Conservation (phyloP, 2,888 invertebrate genomes). For the Macrosoma leucophasiata region DNA sequence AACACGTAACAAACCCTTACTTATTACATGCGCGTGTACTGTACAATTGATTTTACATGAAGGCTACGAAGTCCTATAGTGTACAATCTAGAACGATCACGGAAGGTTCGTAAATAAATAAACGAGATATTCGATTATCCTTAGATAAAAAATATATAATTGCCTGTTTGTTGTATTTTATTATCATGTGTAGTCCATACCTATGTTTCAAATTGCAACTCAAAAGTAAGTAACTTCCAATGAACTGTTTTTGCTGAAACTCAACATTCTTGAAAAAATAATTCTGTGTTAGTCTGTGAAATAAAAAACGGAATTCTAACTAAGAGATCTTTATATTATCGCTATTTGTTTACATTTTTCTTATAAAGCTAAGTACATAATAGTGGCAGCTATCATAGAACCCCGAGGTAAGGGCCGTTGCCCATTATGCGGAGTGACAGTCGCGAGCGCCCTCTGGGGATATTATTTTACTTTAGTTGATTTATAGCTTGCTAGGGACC, state of each 20-base stretch:
- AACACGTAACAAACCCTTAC: no score
- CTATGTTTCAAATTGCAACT: not conserved
- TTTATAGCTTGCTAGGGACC: slow-evolving; percentile 50
- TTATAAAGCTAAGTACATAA: slow-evolving; percentile 28
- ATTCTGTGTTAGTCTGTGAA: no score
- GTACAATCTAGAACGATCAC: no score
- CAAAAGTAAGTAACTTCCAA: not conserved
- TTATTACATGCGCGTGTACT: no score
- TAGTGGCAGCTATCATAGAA: slow-evolving; percentile 28
- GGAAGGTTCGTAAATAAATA: no score
- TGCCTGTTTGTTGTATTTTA: slow-evolving; percentile 1
- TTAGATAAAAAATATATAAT: slow-evolving; percentile 22
- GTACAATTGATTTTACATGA: no score
- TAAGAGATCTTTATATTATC: no score
- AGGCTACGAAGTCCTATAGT: no score
- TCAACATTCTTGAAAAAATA: no score
- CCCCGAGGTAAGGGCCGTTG: slow-evolving; percentile 40
- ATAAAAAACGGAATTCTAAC: no score
- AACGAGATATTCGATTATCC: no score
- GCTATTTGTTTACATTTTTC: no score
- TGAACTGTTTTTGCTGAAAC: not conserved
- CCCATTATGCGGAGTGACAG: slow-evolving; percentile 60
- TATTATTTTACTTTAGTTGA: slow-evolving; percentile 59
- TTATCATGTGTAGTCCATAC: not conserved
- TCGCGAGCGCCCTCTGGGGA: slow-evolving; percentile 44